phyloP scores from a whole-genome alignment of 2,888 invertebrate genomes.

The Meliscaeva auricollis region DNA sequence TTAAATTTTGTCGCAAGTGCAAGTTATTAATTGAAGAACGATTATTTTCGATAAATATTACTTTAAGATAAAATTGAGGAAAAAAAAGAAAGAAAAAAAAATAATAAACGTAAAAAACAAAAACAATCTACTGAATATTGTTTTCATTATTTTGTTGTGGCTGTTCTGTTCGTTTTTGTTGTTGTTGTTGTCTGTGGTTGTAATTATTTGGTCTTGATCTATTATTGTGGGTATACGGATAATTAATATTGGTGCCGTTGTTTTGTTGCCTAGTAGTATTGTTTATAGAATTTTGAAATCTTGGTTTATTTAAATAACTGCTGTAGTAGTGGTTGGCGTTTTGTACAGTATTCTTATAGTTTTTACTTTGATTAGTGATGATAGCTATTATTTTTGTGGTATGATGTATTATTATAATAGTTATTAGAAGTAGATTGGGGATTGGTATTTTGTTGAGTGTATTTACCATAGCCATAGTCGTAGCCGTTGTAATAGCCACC shows the following conservation, averaged over 20 bases:
- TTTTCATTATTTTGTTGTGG: constrained; percentile 56
- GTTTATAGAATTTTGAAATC: constrained; percentile 70
- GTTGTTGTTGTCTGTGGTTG: constrained; percentile 62
- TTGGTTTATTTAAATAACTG: constrained; percentile 72
- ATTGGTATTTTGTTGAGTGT: constrained; percentile 82
- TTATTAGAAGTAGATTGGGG: constrained; percentile 81
- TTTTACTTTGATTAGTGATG: constrained; percentile 79
- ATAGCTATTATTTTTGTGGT: constrained; percentile 83
- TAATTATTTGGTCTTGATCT: constrained; percentile 73
- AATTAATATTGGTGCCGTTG: constrained; percentile 47
- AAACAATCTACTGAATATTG: constrained; percentile 61
- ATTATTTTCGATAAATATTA: constrained; percentile 11
- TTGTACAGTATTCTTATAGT: constrained; percentile 75
- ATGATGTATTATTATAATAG: constrained; percentile 83
- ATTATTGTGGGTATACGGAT: constrained; percentile 56
- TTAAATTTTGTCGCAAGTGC: constrained; percentile 25
- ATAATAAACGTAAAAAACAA: constrained; percentile 18
- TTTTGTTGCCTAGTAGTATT: constrained; percentile 52
- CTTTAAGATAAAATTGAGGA: constrained; percentile 4
- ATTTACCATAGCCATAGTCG: constrained; percentile 87
- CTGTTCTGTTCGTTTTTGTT: constrained; percentile 55
- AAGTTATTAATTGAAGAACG: neutral
- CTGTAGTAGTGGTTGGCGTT: constrained; percentile 73
- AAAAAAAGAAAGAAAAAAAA: neutral
- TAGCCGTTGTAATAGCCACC: constrained; percentile 87